phyloP scores from a whole-genome alignment of 2,888 invertebrate genomes.

The Lepidochitona cinerea region DNA sequence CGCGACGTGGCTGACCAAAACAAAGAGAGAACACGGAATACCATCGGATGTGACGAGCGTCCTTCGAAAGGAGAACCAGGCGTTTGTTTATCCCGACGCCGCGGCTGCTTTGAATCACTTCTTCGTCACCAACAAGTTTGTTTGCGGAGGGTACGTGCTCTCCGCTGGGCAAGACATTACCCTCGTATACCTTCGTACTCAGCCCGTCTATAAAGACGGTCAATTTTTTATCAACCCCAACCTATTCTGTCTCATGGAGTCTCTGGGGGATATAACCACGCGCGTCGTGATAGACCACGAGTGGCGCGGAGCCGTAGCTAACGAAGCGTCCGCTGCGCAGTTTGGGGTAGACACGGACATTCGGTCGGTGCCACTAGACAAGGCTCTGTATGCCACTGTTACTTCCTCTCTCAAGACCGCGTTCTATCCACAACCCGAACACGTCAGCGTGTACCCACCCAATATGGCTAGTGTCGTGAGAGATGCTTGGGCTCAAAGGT shows the following conservation, averaged over 20 bases:
- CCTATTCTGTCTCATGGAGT: neutral
- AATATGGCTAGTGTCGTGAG: too few species aligned
- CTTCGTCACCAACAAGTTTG: neutral
- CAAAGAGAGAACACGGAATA: neutral
- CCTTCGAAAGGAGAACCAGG: neutral
- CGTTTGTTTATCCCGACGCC: neutral
- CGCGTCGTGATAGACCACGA: neutral
- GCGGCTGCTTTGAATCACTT: neutral
- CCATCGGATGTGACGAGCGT: neutral
- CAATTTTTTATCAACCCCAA: neutral
- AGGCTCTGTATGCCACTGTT: neutral
- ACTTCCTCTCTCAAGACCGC: neutral
- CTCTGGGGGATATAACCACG: neutral
- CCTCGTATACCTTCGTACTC: neutral
- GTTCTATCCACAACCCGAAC: neutral
- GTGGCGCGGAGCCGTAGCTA: neutral
- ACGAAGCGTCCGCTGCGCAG: neutral
- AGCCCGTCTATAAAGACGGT: neutral
- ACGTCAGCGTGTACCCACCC: neutral
- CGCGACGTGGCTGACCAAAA: neutral
- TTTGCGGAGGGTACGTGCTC: neutral
- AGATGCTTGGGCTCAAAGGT: too few species aligned
- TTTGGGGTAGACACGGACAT: neutral
- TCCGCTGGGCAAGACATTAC: neutral
- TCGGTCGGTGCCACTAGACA: neutral